These are phyloP conservation scores for Leptocoma aspasia DNA, from an alignment of 2,113 vertebrate genomes.

Conservation along the genomic window DNA sequence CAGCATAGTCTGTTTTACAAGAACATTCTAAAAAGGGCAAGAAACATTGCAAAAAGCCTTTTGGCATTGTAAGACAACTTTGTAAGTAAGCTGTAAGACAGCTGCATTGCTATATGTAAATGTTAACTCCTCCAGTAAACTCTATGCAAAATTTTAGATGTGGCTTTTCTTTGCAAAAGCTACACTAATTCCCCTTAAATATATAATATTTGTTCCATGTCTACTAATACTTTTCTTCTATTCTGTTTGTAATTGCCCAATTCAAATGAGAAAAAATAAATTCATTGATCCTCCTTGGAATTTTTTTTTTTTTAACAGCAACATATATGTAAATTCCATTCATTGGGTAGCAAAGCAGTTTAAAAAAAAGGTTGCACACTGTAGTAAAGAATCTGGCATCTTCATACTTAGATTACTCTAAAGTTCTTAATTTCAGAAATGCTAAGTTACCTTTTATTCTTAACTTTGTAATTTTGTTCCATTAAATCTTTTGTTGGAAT, in stretches of 20 bases:
- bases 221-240: not conserved
- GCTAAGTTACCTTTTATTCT: not conserved
- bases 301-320: not conserved
- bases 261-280: not conserved
- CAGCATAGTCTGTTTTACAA: not conserved
- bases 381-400: not conserved
- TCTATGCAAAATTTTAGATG: not conserved
- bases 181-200: not conserved
- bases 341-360: not conserved
- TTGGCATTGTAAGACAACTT: not conserved
- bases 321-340: not conserved
- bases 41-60: not conserved
- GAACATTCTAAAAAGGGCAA: not conserved
- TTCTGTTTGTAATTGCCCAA: not conserved
- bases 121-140: not conserved
- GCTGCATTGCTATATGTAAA: not conserved
- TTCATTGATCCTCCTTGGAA: not conserved
- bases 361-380: not conserved
- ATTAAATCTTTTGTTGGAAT: not conserved
- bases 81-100: too few species aligned
- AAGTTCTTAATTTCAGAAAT: not conserved
- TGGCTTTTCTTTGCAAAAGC: not conserved
- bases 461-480: not conserved
- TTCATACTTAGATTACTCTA: not conserved
- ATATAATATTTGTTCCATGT: not conserved